Percentiles rank a stretch among this genome's conserved stretches.
Evolutionary conservation across 1,140 invertebrate genomes (phyloP).

Genomic region (Cataglyphis hispanica): DNA sequence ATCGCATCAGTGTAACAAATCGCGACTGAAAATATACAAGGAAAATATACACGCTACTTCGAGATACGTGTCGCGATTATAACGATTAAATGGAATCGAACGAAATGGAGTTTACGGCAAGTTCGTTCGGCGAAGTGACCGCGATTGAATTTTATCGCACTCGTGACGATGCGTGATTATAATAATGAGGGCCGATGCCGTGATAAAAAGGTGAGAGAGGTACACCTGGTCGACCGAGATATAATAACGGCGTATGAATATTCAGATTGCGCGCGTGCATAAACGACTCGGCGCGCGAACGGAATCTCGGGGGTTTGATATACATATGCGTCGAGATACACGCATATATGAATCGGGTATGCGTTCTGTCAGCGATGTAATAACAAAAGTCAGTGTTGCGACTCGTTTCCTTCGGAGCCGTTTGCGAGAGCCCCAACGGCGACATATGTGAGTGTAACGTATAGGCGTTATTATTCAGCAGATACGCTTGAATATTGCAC

Average conservation of each 20-base stretch:
- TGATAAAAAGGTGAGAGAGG: conserved; percentile 15
- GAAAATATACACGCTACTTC: background rate
- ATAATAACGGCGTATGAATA: conserved; percentile 58
- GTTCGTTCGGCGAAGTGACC: background rate
- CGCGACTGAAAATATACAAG: background rate
- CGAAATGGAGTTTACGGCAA: background rate
- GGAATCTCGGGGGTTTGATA: background rate
- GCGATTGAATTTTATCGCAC: conserved; percentile 38
- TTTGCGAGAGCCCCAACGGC: conserved; percentile 20
- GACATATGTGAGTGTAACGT: conserved; percentile 49
- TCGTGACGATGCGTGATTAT: background rate
- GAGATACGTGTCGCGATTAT: background rate
- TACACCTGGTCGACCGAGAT: conserved; percentile 44
- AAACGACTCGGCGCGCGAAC: background rate
- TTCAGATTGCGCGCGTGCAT: conserved; percentile 22
- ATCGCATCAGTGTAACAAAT: background rate
- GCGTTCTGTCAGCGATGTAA: conserved; percentile 47
- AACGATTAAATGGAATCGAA: conserved; percentile 23
- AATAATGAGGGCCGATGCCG: background rate
- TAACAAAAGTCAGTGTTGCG: conserved; percentile 53
- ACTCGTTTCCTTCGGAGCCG: conserved; percentile 49
- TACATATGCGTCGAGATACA: conserved; percentile 23
- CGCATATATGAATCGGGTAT: conserved; percentile 44
- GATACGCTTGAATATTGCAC: conserved; percentile 47
- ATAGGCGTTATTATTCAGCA: conserved; percentile 61